Evolutionary conservation across 2,797 vertebrate species (phyloP).

Genomic region (Myripristis jacobus): DNA sequence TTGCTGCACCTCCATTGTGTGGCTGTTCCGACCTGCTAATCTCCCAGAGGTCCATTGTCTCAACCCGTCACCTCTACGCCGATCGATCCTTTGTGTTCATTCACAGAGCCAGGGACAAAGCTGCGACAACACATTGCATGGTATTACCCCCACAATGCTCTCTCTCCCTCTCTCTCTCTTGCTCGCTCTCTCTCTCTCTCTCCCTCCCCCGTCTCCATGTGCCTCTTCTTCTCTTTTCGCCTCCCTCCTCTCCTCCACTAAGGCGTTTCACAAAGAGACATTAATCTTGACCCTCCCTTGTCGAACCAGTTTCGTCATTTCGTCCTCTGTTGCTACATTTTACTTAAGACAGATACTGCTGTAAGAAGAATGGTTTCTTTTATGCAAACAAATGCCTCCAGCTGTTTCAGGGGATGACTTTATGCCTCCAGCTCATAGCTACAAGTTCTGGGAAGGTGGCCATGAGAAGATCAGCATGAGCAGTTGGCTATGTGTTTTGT

Average conservation of each 20-base stretch:
- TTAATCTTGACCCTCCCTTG: conserved; percentile 36
- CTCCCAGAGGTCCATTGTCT: conserved; percentile 66
- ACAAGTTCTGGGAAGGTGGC: conserved; percentile 49
- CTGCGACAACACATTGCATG: conserved; percentile 42
- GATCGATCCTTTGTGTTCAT: conserved; percentile 76
- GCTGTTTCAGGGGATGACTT: conserved; percentile 41
- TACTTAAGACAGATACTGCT: neutral
- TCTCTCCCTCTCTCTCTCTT: conserved; percentile 16
- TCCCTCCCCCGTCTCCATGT: neutral
- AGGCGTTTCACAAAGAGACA: conserved; percentile 46
- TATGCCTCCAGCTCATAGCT: conserved; percentile 12
- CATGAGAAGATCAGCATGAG: conserved; percentile 34
- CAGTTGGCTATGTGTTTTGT: conserved; percentile 10
- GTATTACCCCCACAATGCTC: conserved; percentile 27
- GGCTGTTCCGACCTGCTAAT: conserved; percentile 62
- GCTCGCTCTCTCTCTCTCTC: neutral
- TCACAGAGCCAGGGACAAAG: conserved; percentile 71
- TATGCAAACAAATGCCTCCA: conserved; percentile 45
- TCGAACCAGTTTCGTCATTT: conserved; percentile 18
- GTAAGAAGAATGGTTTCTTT: conserved; percentile 13
- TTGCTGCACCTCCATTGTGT: conserved; percentile 44
- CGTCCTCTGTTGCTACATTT: conserved; percentile 19
- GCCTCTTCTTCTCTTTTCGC: conserved; percentile 25
- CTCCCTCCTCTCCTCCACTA: conserved; percentile 18
- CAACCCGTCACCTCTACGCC: conserved; percentile 70